Base-by-base conservation (phyloP, 2,888 invertebrate species). In the Anoncus sp. region DNA sequence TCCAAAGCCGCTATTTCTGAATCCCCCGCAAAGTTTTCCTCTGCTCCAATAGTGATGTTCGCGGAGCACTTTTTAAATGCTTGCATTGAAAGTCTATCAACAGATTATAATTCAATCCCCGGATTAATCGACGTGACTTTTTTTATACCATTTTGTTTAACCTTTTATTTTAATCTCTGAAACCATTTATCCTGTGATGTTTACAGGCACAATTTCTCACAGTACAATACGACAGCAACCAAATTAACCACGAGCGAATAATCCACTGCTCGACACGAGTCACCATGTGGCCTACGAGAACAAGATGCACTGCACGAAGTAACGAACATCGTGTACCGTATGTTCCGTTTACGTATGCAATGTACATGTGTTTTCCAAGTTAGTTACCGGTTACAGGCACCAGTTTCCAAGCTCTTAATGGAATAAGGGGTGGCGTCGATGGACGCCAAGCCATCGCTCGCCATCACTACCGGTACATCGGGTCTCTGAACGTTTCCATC, bases 281-380 rank as follows among this genome's bases (percentile, higher is more conserved):
- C 71, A 45, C 75, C 75, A 65, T 72, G 75, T 79, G 78, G 49
- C 66, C 47, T 40, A 16, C 38, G 72, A 16, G 51, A 75, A 59
- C 79, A 67, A 72, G 75, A 66, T 75, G n/a, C n/a, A 66, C 62
- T 35, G 20, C 35, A 65, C 79, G 71, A 35, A 63, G 66, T 62
- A 66, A 53, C 62, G 67, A 78, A 78, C 78, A 75, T 62, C n/a
- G 59, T 75, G 75, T 79, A 72, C 51, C 49, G 14, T 62, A 49
- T 78, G 78, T 78, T 51, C 35, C 60, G 57, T 62, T 67, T 75
- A 69, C 67, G 59, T 72, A 53, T 65, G 35, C 65, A 31, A 14
- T 16, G 40, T 55, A 77, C 74, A 72, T 45, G 65, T 74, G 77
- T 82, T 82, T 70, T 59, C 57, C 63, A 69, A 80, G 80, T 76